Evolutionary conservation across 2,888 invertebrate species (phyloP), one percentile per base, ranked within the genome.

Genomic region (Timandra comae): DNA sequence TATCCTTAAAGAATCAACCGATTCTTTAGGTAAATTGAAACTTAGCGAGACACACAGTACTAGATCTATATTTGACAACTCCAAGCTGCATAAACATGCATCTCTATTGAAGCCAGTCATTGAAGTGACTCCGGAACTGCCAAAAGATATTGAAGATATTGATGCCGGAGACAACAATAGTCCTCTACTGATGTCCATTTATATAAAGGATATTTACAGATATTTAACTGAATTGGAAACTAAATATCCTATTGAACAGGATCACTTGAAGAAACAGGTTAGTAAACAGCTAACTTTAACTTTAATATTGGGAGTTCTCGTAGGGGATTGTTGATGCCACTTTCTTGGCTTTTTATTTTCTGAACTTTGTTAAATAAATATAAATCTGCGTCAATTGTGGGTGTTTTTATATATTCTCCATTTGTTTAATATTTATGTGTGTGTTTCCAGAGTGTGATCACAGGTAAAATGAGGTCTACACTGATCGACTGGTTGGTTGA

Each of bases 401-500:
- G n/a, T n/a, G n/a, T n/a, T n/a, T n/a, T n/a, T 10, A 5, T 11
- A 8, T 11, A 22, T 26, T 31, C 39, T 9, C 0, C 25, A 5
- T 12, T 13, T 28, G 23, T 7, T n/a, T n/a, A n/a, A n/a, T 21
- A 8, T 11, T 7, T 11, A 16, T 21, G 4, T 36, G 9, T 28
- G 5, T 38, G 12, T 34, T 20, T n/a, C 38, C 75, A 88, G 78
- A 87, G 44, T 55, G 69, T 63, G 3, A 74, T 97, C 7, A 93
- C 93, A 7, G 88, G 93, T 1, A 91, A 91, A 56, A 98, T 98
- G 97, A 89, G 98, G 42, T 87, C 92, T 7, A 93, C 97, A 28
- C 87, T 99, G 8, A 88, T 98, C 38, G 96, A 98, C 70, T 99
- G 98, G 98, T 85, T 99, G 31, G 93, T 96, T 8, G 96, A 97